Base-by-base conservation (phyloP, 2,113 vertebrate species). In the Bujurquina vittata region DNA sequence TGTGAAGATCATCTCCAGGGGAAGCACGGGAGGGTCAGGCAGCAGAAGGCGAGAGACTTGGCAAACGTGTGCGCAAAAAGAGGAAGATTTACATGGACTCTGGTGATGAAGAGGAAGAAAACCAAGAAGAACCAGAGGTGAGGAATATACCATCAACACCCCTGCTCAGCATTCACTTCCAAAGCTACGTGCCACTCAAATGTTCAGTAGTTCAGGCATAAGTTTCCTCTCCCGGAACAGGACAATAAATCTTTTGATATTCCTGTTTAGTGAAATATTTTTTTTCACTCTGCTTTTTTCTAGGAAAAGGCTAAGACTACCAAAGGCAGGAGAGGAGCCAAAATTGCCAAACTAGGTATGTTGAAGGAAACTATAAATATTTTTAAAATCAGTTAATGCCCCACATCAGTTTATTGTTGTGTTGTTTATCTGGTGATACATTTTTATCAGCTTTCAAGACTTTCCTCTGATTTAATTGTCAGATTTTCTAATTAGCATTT, bases 61-160 rank as follows among this genome's bases (percentile, higher is more conserved):
- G 95, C 3, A 97, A 97, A 89, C 96, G 96, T 31, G 94, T 98
- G 46, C 92, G 97, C 61, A 97, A 95, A 92, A 98, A 97, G 94
- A 97, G 97, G 35, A 98, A 96, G 85, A 95, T 97, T 91, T 96
- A 96, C 72, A 95, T 97, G 96, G 97, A 98, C 83, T 98, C 96
- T 17, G 97, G 95, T 49, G 97, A 97, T 22, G 97, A 98, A n/a
- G 97, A 97, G 60, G 97, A 97, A 81, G 96, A 96, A 20, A 94
- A 96, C 35, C 95, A 94, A 79, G 96, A 98, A 54, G 97, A 98
- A 62, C 96, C 97, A 94, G 97, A 96, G 94, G 94, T 93, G n/a
- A 86, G 76, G 12, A 75, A 22, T 14, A 73, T 26, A 56, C 7
- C 7, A 10, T 75, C 9, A 72, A 40, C 12, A 49, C 3, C n/a